phyloP scores from a whole-genome alignment of 1,140 invertebrate genomes.

The Lamellibrachia luymesi region DNA sequence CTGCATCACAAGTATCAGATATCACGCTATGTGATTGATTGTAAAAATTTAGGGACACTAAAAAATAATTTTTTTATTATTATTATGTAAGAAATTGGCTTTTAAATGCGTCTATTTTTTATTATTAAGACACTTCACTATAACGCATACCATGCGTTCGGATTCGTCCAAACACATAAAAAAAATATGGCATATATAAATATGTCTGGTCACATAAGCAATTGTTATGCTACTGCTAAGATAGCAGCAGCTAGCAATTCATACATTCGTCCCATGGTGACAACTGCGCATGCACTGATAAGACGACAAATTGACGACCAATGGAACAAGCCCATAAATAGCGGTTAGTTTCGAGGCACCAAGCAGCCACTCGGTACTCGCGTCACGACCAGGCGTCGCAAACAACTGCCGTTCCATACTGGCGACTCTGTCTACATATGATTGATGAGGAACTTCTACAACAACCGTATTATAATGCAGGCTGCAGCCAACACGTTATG shows the following conservation, averaged over 20 bases:
- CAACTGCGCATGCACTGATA: neutral
- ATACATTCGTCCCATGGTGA: neutral
- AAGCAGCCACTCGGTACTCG: neutral
- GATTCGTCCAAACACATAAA: neutral
- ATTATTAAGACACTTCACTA: neutral
- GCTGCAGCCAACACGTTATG: neutral
- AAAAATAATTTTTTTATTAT: neutral
- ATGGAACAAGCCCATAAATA: neutral
- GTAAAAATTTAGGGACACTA: neutral
- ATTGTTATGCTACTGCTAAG: neutral
- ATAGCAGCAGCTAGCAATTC: neutral
- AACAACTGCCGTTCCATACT: neutral
- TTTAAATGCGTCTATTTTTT: neutral
- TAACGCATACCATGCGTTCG: neutral
- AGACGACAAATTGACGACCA: neutral
- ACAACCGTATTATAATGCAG: neutral
- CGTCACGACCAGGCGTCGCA: neutral
- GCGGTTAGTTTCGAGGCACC: neutral
- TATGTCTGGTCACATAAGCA: neutral
- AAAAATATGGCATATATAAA: neutral
- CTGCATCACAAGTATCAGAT: neutral
- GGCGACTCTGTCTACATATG: neutral
- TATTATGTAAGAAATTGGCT: neutral
- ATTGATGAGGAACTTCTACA: neutral
- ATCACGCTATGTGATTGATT: neutral